Evolutionary conservation across 2,797 vertebrate species (phyloP), one percentile per base, ranked within the genome.

Genomic region (Poecilia velifera): DNA sequence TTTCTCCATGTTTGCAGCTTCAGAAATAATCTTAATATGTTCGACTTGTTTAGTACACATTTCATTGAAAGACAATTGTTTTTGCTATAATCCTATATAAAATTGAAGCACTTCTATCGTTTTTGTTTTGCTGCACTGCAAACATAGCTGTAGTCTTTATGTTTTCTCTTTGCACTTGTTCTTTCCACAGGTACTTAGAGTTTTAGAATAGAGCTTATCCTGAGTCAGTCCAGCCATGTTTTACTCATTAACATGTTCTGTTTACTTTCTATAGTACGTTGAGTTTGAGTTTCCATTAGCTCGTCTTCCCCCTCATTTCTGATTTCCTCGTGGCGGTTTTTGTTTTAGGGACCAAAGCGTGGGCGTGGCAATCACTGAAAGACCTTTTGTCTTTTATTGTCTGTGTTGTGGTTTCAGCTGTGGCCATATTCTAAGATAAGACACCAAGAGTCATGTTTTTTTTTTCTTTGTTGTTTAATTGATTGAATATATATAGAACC

Each of bases 401-500:
- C 53, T 34, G 53, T 72, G 62, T 39, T 76, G 41, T 78, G 1
- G 28, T 76, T 49, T 79, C 9, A 53, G 31, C 51, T 28, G 18
- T 36, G 31, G 28, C 51, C 59, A 16, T 31, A 68, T 77, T 73
- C 64, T 76, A 2, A 79, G 71, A 22, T 22, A 2, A 79, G 73
- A 82, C 70, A 31, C 4, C 9, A 7, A 73, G 68, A 46, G 47
- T 41, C 7, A 72, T 43, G 55, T 39, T 81, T 39, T 62, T 4
- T 31, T 73, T 1, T 45, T 0, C 22, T 47, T 62, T 72, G 80
- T 0, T 73, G 34, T 20, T 18, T 31, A 34, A 57, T 83, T 34
- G 13, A n/a, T 74, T 73, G 76, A 73, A 87, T 93, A 85, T 18
- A 49, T 94, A 84, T 93, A 99, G 98, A 94, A 99, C 98, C 96